A percentile compares a stretch with the other conserved stretches of the same genome.
Conservation (phyloP, 2,797 vertebrate species). For the Cossypha heuglini region DNA sequence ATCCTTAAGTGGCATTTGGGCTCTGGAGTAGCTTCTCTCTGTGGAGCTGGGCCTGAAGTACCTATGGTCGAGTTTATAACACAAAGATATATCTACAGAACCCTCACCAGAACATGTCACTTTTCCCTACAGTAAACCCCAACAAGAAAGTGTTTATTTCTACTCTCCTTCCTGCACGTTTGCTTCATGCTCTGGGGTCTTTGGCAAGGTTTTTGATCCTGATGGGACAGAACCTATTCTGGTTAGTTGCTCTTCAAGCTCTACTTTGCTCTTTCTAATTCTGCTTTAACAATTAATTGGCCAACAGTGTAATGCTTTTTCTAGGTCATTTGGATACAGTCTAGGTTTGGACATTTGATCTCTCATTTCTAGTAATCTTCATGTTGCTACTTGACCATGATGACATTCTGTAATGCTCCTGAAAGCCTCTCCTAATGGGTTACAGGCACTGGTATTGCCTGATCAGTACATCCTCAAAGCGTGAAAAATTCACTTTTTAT, state of each 20-base stretch:
- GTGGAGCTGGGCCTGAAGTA: neutral
- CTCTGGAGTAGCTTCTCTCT: neutral
- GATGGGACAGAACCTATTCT: neutral
- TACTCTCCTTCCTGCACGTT: neutral
- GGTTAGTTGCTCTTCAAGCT: neutral
- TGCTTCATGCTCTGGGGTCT: neutral
- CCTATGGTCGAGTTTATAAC: neutral
- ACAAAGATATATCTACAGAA: neutral
- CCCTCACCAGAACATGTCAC: neutral
- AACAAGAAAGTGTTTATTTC: neutral
- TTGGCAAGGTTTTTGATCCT: neutral
- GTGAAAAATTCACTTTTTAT: neutral
- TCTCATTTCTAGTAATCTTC: neutral
- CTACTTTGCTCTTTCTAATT: neutral
- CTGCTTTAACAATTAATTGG: neutral
- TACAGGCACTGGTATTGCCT: neutral
- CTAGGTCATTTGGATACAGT: neutral
- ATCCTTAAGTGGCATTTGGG: neutral
- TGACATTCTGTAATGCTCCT: neutral
- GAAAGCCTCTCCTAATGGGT: neutral
- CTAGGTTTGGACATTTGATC: neutral
- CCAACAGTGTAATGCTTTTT: neutral
- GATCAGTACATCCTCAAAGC: neutral
- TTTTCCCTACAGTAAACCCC: neutral
- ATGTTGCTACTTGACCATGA: neutral